Evolutionary conservation across 2,888 invertebrate genomes (phyloP).

Genomic region (Aethes cnicana): DNA sequence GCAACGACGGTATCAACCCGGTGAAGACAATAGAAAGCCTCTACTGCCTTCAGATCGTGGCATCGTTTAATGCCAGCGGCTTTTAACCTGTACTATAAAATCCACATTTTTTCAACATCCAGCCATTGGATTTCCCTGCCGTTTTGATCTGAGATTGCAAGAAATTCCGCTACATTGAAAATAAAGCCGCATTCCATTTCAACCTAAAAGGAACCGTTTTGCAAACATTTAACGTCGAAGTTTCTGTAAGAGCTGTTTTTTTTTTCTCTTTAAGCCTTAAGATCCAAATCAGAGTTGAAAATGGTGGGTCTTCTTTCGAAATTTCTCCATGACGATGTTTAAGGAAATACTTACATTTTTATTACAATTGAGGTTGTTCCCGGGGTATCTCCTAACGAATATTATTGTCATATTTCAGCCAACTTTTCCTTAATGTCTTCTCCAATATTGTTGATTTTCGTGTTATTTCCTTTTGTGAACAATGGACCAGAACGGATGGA

Average conservation of each 20-base stretch:
- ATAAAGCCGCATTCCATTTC: constrained; percentile 16
- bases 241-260: constrained; percentile 1
- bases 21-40: constrained; percentile 9
- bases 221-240: neutral
- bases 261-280: constrained; percentile 24
- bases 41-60: neutral
- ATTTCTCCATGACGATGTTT: constrained; percentile 32
- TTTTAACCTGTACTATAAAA: constrained; percentile 33
- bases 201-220: constrained; percentile 7
- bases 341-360: constrained; percentile 32
- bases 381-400: constrained; percentile 27
- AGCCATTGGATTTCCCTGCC: constrained; percentile 50
- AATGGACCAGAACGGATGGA: constrained; percentile 11
- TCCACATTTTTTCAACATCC: constrained; percentile 41
- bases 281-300: constrained; percentile 33
- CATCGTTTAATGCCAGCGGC: constrained; percentile 19
- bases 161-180: constrained; percentile 56
- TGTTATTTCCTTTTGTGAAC: constrained; percentile 19
- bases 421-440: constrained; percentile 24
- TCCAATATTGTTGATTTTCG: constrained; percentile 29
- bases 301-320: constrained; percentile 30
- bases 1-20: too few species aligned
- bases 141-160: constrained; percentile 59
- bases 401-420: constrained; percentile 29
- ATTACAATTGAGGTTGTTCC: constrained; percentile 32